Conservation (phyloP, 1,140 invertebrate species). For the Heliconius himera region DNA sequence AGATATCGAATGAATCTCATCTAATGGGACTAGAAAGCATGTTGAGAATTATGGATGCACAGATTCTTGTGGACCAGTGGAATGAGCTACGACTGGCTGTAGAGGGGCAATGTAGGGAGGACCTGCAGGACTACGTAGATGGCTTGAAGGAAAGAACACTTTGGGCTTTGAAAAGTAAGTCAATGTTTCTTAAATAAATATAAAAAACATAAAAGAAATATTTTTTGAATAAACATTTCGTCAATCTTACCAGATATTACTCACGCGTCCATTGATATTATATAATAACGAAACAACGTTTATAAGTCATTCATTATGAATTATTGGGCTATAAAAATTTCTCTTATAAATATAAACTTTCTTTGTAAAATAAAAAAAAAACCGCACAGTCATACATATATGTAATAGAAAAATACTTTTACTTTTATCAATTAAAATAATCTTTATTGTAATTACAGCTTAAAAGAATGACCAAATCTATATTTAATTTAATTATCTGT, state of each 20-base stretch:
- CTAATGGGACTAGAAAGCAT: constrained; percentile 79
- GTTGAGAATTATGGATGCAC: constrained; percentile 81
- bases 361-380: background rate
- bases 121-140: constrained; percentile 84
- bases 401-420: too few species aligned
- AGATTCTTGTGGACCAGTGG: constrained; percentile 79
- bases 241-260: too few species aligned
- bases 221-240: too few species aligned
- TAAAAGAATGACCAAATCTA: background rate
- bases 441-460: too few species aligned
- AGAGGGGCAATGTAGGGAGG: constrained; percentile 80
- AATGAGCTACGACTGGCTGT: constrained; percentile 59
- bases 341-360: background rate
- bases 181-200: background rate
- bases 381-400: background rate
- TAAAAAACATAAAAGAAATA: too few species aligned
- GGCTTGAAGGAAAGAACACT: constrained; percentile 83
- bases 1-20: constrained; percentile 52
- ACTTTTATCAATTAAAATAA: background rate
- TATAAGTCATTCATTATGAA: constrained; percentile 3
- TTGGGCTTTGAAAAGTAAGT: constrained; percentile 90
- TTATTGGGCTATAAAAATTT: background rate
- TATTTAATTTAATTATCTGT: constrained; percentile 7
- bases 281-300: background rate
- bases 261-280: background rate